These are phyloP conservation scores for Hirtodrosophila duncani DNA, from an alignment of 2,888 invertebrate species.

Conservation along the genomic window DNA sequence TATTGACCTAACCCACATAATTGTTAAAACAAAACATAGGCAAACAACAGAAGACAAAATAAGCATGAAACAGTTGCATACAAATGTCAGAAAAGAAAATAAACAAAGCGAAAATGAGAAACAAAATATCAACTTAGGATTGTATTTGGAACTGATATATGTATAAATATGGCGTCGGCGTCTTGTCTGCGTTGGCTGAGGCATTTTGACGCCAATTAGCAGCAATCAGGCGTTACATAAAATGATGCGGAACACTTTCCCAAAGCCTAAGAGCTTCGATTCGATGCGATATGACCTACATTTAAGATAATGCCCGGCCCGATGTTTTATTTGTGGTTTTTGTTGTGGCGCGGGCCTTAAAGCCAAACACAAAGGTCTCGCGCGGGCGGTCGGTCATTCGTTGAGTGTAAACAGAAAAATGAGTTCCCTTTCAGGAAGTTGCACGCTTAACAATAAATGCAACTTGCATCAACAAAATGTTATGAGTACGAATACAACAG, in stretches of 20 bases:
- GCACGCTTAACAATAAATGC: slow-evolving; percentile 31
- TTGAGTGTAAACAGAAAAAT: neutral
- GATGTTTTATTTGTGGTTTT: slow-evolving; percentile 22
- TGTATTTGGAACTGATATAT: slow-evolving; percentile 6
- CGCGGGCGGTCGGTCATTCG: slow-evolving; percentile 1
- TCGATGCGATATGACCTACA: slow-evolving; percentile 55
- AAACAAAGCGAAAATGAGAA: slow-evolving; percentile 52
- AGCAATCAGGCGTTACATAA: slow-evolving; percentile 63
- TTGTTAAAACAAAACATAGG: neutral
- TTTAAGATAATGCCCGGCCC: slow-evolving; percentile 34
- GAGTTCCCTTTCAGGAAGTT: slow-evolving; percentile 25
- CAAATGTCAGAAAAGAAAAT: slow-evolving; percentile 54
- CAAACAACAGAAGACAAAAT: slow-evolving; percentile 17
- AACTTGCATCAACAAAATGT: slow-evolving; percentile 43
- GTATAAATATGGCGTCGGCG: slow-evolving; percentile 9
- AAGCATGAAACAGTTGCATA: slow-evolving; percentile 59
- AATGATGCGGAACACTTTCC: slow-evolving; percentile 54
- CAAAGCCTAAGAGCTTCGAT: too few species aligned
- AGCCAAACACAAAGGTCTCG: too few species aligned
- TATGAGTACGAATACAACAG: neutral
- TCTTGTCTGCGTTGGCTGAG: slow-evolving; percentile 49
- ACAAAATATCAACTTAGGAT: slow-evolving; percentile 38
- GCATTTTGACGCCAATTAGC: slow-evolving; percentile 68
- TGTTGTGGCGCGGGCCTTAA: slow-evolving; percentile 26
- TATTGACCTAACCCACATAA: slow-evolving; percentile 66